phyloP scores from a whole-genome alignment of 2,113 vertebrate species.

The Candoia aspera region DNA sequence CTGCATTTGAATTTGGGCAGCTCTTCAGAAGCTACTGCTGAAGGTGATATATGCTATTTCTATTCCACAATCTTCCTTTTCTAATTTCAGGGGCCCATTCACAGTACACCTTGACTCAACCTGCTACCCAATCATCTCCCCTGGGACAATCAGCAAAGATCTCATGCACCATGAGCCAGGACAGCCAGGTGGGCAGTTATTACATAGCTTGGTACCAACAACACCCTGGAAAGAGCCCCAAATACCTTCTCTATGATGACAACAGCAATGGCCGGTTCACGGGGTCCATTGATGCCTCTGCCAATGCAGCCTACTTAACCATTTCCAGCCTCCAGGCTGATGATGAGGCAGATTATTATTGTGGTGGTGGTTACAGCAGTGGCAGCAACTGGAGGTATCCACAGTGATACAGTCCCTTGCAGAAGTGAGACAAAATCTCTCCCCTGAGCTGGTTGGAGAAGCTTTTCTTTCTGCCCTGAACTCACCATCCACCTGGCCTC shows the following conservation, averaged over 20 bases:
- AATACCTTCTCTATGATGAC: neutral
- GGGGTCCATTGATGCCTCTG: accelerated
- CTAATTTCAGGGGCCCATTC: neutral
- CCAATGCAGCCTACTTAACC: constrained; percentile 1
- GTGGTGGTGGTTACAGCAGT: neutral
- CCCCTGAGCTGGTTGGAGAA: too few species aligned
- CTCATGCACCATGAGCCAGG: neutral
- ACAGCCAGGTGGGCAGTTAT: too few species aligned
- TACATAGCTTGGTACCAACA: neutral
- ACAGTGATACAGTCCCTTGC: neutral
- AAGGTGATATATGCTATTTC: accelerated
- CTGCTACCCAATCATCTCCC: neutral
- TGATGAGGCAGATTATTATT: neutral
- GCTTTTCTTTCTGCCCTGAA: neutral
- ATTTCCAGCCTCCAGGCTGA: neutral
- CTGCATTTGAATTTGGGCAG: neutral
- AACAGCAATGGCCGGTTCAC: accelerated
- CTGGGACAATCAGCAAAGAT: accelerated
- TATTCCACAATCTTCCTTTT: neutral
- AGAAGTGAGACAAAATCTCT: neutral
- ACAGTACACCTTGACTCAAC: neutral
- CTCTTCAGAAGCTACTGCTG: neutral
- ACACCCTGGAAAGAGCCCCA: neutral
- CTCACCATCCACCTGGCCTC: too few species aligned
- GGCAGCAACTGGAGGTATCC: neutral